phyloP scores from a whole-genome alignment of 2,888 invertebrate species.

The Melolontha melolontha region DNA sequence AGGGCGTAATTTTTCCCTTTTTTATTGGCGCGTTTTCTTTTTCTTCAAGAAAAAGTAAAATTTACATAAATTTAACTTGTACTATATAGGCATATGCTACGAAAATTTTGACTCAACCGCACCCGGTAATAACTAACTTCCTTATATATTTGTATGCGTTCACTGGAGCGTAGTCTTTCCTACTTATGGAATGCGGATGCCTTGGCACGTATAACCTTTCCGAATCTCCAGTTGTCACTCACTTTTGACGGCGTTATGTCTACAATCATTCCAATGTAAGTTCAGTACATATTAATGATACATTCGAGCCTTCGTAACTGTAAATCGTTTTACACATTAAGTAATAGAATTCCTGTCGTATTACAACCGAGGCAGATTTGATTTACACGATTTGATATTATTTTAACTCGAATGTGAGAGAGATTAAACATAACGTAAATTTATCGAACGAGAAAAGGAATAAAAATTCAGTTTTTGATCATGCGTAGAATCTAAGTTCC shows the following conservation, averaged over 20 bases:
- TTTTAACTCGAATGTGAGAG: no score
- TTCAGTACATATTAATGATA: no score
- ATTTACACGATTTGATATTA: no score
- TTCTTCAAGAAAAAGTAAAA: background rate
- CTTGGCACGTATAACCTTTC: slow-evolving; percentile 32
- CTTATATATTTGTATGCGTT: slow-evolving; percentile 33
- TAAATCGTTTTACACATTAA: no score
- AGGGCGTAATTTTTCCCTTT: slow-evolving; percentile 6
- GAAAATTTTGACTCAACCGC: slow-evolving; percentile 19
- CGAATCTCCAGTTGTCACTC: slow-evolving; percentile 33
- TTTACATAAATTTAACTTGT: slow-evolving; percentile 26
- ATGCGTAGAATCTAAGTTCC: no score
- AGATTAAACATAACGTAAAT: no score
- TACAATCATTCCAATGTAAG: no score
- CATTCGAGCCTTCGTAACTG: no score
- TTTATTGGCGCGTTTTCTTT: background rate
- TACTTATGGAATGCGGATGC: slow-evolving; percentile 34
- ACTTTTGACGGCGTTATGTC: slow-evolving; percentile 28
- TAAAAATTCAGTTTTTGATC: no score
- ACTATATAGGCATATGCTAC: background rate
- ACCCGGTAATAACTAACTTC: slow-evolving; percentile 32
- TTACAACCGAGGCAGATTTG: no score
- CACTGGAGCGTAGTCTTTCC: background rate
- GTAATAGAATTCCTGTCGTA: no score
- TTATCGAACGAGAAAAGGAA: no score